A percentile compares a stretch with the other conserved stretches of the same genome.
These are phyloP conservation scores for Gouania willdenowi DNA, from an alignment of 2,797 vertebrate species.

Conservation along the genomic window DNA sequence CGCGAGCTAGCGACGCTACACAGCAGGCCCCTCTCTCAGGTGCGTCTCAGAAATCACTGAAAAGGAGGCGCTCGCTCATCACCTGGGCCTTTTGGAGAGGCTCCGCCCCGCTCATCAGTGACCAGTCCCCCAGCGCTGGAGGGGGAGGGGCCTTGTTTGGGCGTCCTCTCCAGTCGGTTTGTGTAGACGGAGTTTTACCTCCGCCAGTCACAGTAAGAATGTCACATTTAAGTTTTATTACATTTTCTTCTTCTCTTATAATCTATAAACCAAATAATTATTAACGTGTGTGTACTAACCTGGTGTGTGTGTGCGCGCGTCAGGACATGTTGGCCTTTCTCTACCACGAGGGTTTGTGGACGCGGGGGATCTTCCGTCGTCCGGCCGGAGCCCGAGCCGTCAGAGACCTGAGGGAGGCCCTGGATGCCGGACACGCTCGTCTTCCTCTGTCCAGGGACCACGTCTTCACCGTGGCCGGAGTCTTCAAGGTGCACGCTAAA, in stretches of 20 bases:
- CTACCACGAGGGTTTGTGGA: slow-evolving; percentile 88
- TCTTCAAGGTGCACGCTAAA: slow-evolving; percentile 87
- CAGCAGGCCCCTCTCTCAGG: slow-evolving; percentile 50
- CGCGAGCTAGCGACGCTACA: too few species aligned
- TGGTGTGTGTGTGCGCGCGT: too few species aligned
- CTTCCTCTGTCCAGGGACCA: slow-evolving; percentile 83
- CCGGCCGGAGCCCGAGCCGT: slow-evolving; percentile 88
- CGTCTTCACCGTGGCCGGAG: slow-evolving; percentile 87
- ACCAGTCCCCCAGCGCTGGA: slow-evolving; percentile 66
- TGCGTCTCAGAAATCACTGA: slow-evolving; percentile 78
- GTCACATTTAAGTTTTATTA: too few species aligned
- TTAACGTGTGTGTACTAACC: too few species aligned
- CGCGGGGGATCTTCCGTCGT: slow-evolving; percentile 90
- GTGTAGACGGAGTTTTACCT: slow-evolving; percentile 82
- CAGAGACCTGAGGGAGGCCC: slow-evolving; percentile 85
- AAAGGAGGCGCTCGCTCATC: slow-evolving; percentile 86
- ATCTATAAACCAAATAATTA: too few species aligned
- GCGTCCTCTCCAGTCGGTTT: slow-evolving; percentile 78
- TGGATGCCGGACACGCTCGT: slow-evolving; percentile 81
- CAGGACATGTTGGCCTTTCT: slow-evolving; percentile 91
- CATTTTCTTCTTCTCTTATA: too few species aligned
- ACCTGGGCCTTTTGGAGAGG: slow-evolving; percentile 92
- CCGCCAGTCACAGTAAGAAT: slow-evolving; percentile 89
- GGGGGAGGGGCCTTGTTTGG: slow-evolving; percentile 82
- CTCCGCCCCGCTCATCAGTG: slow-evolving; percentile 80